These are phyloP conservation scores for Abrostola triplasia DNA, from an alignment of 2,888 invertebrate species.

Conservation along the genomic window DNA sequence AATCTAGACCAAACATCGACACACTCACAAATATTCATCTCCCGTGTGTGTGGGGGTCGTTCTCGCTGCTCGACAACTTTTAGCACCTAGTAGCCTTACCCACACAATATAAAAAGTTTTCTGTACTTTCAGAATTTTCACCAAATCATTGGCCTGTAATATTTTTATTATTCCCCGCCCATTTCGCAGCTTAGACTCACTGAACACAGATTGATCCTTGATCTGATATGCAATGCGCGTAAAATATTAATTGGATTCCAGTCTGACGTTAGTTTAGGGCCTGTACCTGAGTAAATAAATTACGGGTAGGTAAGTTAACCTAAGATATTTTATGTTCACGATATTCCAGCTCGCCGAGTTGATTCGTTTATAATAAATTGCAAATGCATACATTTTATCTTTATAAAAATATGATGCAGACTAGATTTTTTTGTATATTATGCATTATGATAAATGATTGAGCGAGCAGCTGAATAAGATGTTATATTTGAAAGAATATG, in stretches of 20 bases:
- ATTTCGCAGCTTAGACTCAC: neutral
- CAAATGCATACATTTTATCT: neutral
- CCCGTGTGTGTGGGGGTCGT: no score
- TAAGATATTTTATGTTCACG: conserved; percentile 2
- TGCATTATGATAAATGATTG: no score
- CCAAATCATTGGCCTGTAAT: neutral
- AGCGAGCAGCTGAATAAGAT: no score
- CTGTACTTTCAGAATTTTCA: neutral
- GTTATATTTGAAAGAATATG: no score
- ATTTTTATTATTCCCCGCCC: neutral
- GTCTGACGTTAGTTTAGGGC: neutral
- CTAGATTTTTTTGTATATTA: no score
- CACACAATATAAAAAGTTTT: no score
- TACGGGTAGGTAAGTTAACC: neutral
- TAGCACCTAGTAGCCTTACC: no score
- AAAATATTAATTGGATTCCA: conserved; percentile 41
- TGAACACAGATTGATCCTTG: conserved; percentile 10
- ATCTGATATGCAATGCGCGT: conserved; percentile 19
- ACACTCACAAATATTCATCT: no score
- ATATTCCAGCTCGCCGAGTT: neutral
- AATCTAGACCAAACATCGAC: no score
- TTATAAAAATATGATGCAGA: no score
- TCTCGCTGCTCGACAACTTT: no score
- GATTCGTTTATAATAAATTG: neutral
- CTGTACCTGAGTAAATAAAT: conserved; percentile 11